These are phyloP conservation scores for Eulimnadia texana DNA, from an alignment of 1,140 invertebrate species.

Conservation along the genomic window DNA sequence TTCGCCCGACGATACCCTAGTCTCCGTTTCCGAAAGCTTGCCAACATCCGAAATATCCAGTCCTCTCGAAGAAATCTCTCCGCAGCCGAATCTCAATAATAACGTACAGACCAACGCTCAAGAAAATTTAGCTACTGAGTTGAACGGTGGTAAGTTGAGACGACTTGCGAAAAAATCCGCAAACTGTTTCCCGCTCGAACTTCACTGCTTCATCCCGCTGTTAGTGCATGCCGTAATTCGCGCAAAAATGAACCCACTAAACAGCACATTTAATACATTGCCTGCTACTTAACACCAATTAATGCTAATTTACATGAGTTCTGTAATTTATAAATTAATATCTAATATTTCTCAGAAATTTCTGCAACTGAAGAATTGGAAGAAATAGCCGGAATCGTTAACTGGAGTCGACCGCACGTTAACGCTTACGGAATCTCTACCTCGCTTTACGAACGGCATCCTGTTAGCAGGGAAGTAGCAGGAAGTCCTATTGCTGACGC, in stretches of 20 bases:
- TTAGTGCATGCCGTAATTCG: no score
- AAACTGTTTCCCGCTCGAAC: no score
- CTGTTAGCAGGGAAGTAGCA: conserved; percentile 52
- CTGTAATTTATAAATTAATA: no score
- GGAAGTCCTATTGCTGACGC: conserved; percentile 83
- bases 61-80: not conserved
- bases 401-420: conserved; percentile 50
- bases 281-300: no score
- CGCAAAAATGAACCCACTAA: no score
- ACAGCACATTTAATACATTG: no score
- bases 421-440: conserved; percentile 49
- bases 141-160: no score
- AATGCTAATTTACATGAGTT: no score
- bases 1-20: conserved; percentile 12
- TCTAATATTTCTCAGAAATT: no score
- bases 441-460: conserved; percentile 64
- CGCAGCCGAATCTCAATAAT: not conserved
- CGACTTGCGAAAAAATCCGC: no score
- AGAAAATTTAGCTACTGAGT: not conserved
- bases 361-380: not conserved
- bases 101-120: no score
- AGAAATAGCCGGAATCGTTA: conserved; percentile 42
- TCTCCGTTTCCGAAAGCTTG: not conserved
- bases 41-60: not conserved
- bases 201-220: no score